Conservation (phyloP, 2,888 invertebrate species). For the Villa cingulata region DNA sequence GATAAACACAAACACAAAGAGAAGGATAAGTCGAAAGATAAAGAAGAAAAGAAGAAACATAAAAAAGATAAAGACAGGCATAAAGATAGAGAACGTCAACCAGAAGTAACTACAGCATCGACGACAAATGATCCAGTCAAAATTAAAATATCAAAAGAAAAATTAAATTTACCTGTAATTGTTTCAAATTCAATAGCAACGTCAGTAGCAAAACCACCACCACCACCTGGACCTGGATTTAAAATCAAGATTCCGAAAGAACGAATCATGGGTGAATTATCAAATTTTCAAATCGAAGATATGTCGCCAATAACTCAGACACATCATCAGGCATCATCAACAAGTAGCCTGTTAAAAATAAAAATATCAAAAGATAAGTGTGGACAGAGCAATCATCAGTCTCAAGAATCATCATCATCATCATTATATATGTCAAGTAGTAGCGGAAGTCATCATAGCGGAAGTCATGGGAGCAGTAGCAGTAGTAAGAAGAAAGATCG, state of each 20-base stretch:
- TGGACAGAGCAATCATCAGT: conserved; percentile 35
- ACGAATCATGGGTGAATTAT: conserved; percentile 43
- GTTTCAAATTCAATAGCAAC: conserved; percentile 18
- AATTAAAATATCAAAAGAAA: conserved; percentile 48
- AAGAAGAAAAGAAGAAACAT: conserved; percentile 57
- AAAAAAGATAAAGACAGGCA: conserved; percentile 50
- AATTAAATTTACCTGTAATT: conserved; percentile 30
- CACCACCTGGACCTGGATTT: conserved; percentile 38
- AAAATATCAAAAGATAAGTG: conserved; percentile 67
- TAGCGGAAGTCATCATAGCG: background rate
- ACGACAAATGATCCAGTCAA: conserved; percentile 26
- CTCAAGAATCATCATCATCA: conserved; percentile 10
- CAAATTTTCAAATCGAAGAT: conserved; percentile 10
- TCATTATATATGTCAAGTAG: conserved; percentile 9
- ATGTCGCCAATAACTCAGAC: background rate
- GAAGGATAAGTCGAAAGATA: conserved; percentile 60
- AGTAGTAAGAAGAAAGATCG: conserved; percentile 33
- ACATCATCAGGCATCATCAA: conserved; percentile 11
- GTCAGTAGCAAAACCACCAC: conserved; percentile 17
- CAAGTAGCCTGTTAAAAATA: conserved; percentile 49
- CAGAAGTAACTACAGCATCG: conserved; percentile 1
- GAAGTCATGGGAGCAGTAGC: conserved; percentile 17
- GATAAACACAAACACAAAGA: conserved; percentile 70
- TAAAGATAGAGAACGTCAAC: conserved; percentile 25
- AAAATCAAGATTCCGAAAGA: conserved; percentile 76